Evolutionary conservation across 2,113 vertebrate species (phyloP).

Genomic region (Willisornis vidua): DNA sequence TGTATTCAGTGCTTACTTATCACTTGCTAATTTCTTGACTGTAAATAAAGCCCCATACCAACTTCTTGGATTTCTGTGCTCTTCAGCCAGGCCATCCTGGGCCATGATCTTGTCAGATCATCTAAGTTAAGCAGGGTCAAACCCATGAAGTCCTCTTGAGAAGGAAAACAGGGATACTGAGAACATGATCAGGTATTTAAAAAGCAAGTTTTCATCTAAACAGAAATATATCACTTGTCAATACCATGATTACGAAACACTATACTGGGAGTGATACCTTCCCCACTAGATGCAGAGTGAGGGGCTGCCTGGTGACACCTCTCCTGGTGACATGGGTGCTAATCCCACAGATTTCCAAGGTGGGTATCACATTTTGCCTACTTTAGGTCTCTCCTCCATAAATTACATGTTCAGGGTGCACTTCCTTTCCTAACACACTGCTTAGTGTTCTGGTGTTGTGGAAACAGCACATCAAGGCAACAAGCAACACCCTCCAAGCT

Average conservation of each 20-base stretch:
- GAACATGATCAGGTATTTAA: background rate
- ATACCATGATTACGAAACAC: background rate
- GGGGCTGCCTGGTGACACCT: background rate
- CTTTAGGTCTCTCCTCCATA: conserved; percentile 32
- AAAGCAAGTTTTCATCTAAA: background rate
- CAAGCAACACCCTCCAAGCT: background rate
- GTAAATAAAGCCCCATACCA: conserved; percentile 42
- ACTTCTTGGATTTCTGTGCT: conserved; percentile 66
- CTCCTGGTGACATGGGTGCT: background rate
- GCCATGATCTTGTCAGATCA: conserved; percentile 1
- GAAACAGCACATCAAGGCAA: conserved; percentile 12
- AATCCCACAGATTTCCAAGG: conserved; percentile 45
- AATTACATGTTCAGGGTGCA: background rate
- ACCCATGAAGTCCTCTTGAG: background rate
- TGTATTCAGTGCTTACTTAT: conserved; percentile 13
- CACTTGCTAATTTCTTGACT: conserved; percentile 54
- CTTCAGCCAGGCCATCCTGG: background rate
- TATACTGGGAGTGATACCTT: background rate
- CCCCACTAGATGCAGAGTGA: background rate
- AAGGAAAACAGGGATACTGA: background rate
- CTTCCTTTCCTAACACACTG: background rate
- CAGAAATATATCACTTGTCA: background rate
- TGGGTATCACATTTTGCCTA: conserved; percentile 54
- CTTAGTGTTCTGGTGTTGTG: background rate
- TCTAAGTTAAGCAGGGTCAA: conserved; percentile 41